Evolutionary conservation across 2,888 invertebrate species (phyloP).

Genomic region (Cerastoderma edule): DNA sequence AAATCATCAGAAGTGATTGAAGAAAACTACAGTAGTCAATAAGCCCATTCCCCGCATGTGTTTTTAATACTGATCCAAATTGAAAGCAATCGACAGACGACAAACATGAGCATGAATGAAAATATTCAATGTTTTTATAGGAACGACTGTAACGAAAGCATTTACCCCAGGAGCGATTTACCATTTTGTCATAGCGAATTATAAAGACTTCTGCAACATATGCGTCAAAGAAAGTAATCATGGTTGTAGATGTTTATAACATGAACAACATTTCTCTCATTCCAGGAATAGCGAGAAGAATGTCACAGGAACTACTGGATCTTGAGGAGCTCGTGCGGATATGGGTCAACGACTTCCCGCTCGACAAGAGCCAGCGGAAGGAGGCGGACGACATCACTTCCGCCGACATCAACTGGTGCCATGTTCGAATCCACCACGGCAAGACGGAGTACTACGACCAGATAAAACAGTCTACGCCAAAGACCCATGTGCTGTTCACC

Average conservation of each 20-base stretch:
- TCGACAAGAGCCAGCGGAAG: constrained; percentile 70
- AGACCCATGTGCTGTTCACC: constrained; percentile 78
- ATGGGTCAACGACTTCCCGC: constrained; percentile 69
- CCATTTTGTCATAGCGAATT: not conserved
- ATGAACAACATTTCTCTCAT: too few species aligned
- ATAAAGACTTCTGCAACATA: not conserved
- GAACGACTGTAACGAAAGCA: not conserved
- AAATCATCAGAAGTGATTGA: too few species aligned
- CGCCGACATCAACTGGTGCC: constrained; percentile 82
- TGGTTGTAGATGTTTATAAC: too few species aligned
- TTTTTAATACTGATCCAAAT: too few species aligned
- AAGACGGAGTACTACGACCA: constrained; percentile 78
- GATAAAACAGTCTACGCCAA: constrained; percentile 65
- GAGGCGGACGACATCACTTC: constrained; percentile 76
- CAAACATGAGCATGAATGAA: too few species aligned
- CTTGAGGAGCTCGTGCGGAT: constrained; percentile 73
- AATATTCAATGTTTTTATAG: not conserved
- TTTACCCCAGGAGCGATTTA: not conserved
- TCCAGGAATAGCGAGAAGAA: constrained; percentile 35
- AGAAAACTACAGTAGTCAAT: too few species aligned
- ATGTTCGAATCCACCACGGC: constrained; percentile 79
- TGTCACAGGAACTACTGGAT: constrained; percentile 72
- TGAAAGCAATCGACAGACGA: too few species aligned
- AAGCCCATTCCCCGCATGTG: too few species aligned
- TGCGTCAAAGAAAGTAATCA: not conserved